Evolutionary conservation across 2,888 invertebrate genomes (phyloP), one percentile per base, ranked within the genome.

Genomic region (Drosophila lutescens): DNA sequence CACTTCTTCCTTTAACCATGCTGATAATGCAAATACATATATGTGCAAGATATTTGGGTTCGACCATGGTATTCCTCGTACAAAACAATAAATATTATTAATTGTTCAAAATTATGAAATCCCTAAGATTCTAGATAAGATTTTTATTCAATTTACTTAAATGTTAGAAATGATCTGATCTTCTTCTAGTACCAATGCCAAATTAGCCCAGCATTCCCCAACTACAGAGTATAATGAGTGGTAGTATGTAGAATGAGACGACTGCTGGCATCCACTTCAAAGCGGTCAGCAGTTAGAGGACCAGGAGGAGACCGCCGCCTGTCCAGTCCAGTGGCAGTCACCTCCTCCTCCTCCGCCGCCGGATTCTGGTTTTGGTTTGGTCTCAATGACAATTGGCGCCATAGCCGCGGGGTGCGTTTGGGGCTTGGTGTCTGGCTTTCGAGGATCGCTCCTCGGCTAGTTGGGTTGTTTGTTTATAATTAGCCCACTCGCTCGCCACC

Each of bases 381-480:
- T 67, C 86, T 75, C 79, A 84, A 83, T 86, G 86, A 84, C 84
- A 84, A 86, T 84, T 84, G 84, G 84, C 84, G 84, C 84, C 84
- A 86, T 80, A 78, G 59, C 84, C 70, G 84, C 82, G 82, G 82
- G 84, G 79, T 70, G 70, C 79, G 79, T 61, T 59, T 66, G 46
- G 65, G 53, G 38, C 40, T 15, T 26, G 38, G 43, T 51, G 63
- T 65, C 63, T 60, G 61, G 46, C 63, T 54, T 20, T 43, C 53
- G 32, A 59, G 46, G 63, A 60, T 70, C 54, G 58, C 38, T 66
- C 20, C 41, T 50, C 9, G 51, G 40, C 20, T 9, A 36, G 54
- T 36, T 58, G 41, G 79, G 72, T 85, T 83, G 84, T 84, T 83
- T 84, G 86, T 79, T 84, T 86, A 86, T 85, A 84, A 85, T 84